Evolutionary conservation across 2,888 invertebrate species (phyloP), one percentile per base, ranked within the genome.

Genomic region (Heliconius erato): DNA sequence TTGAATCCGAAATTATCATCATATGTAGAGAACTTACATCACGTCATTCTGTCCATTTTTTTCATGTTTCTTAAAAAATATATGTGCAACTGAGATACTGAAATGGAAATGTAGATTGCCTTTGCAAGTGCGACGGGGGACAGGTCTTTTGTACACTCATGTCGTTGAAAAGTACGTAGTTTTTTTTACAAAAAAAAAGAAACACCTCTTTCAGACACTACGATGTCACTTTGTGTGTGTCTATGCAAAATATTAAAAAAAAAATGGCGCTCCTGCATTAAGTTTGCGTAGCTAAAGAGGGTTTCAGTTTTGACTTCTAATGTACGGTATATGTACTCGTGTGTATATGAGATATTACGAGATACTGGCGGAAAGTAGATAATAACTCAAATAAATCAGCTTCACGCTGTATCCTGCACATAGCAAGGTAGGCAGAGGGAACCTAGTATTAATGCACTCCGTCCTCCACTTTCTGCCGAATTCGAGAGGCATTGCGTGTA

Each of bases 41-140:
- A 12, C 35, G 35, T 35, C 23, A 3, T 4, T 71, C 32, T 71
- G 32, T 74, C 54, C 28, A 12, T n/a, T 59, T 63, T 76, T 76
- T 76, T 59, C 14, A 4, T 76, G n/a, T 76, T 76, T 63, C 59
- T 26, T 63, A n/a, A 76, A 63, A 76, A 63, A 63, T 16, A 63
- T 69, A 72, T 49, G 49, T 80, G 23, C 63, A n/a, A 72, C 74
- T 76, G 78, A 65, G 71, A 78, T 81, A 71, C 49, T 44, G 3
- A 78, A 71, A 81, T 81, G 81, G 81, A 65, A 81, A 81, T 78
- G 77, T 65, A 26, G 72, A 72, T 72, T 26, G 77, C 81, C 77
- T 72, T 81, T 81, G 68, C 35, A 80, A 76, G 80, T 78, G 26
- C 65, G 65, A 74, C 32, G 32, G 78, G 74, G 71, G 68, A 59